Evolutionary conservation across 2,797 vertebrate species (phyloP).

Genomic region (Amblyraja radiata): DNA sequence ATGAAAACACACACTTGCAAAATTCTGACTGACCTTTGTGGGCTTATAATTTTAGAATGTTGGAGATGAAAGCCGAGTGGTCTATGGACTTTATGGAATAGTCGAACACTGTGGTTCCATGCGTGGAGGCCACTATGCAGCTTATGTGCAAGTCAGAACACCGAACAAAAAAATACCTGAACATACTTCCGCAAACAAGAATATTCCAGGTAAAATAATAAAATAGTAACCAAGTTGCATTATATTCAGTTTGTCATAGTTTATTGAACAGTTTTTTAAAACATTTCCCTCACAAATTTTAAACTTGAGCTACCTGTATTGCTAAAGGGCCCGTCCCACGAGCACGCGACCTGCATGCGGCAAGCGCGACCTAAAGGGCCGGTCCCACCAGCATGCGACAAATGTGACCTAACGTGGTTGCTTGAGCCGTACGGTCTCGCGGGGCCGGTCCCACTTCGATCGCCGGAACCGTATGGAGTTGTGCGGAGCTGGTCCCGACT

Average conservation of each 20-base stretch:
- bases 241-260: not conserved
- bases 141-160: slow-evolving; percentile 84
- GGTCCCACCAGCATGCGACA: too few species aligned
- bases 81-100: slow-evolving; percentile 87
- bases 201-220: slow-evolving; percentile 62
- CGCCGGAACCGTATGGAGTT: too few species aligned
- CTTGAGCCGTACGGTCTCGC: too few species aligned
- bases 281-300: not conserved
- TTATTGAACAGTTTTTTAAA: not conserved
- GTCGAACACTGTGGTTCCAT: slow-evolving; percentile 94
- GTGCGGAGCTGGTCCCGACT: too few species aligned
- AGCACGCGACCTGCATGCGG: too few species aligned
- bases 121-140: slow-evolving; percentile 87
- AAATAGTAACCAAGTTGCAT: not conserved
- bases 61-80: slow-evolving; percentile 67
- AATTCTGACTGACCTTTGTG: not conserved
- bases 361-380: too few species aligned
- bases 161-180: slow-evolving; percentile 68
- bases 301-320: not conserved
- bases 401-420: too few species aligned
- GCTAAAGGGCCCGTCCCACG: not conserved
- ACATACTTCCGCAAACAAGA: slow-evolving; percentile 57
- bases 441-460: too few species aligned
- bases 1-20: not conserved
- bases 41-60: slow-evolving; percentile 53